Evolutionary conservation across 2,113 vertebrate genomes (phyloP), one percentile per base, ranked within the genome.

Genomic region (Sander lucioperca): DNA sequence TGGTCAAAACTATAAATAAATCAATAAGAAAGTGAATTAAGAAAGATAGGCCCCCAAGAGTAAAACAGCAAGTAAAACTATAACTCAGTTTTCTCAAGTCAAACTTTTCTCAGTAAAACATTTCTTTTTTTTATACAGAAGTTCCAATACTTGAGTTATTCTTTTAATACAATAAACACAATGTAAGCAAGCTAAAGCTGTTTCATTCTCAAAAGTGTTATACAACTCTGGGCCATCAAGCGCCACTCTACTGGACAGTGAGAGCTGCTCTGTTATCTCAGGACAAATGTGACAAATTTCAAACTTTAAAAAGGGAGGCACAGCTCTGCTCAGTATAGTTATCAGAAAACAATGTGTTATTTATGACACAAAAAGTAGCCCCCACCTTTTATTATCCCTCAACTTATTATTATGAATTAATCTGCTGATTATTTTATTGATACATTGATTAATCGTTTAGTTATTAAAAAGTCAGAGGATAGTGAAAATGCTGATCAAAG

Each of bases 11-110:
- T 47, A 66, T 63, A 43, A 57, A 77, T 74, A 16, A 67, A 78
- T 79, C 63, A 73, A 59, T 53, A 23, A 23, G 30, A 78, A 36
- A 74, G 30, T 43, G 2, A 43, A 39, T 39, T 39, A 39, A 9
- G 36, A 39, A 39, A 39, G 9, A 10, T 9, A 39, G 8, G 43
- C 56, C n/a, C 73, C 45, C n/a, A 25, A 83, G 75, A 67, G 51
- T 13, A 47, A 51, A 75, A 67, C 57, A 84, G 70, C 23, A 57
- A 74, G 56, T 33, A 50, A 82, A 77, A 39, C 48, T 58, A 58
- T 64, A 78, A 79, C 47, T 83, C 43, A 36, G 9, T 59, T 75
- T 73, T 66, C 45, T 75, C 45, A 33, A 67, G 23, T 27, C 0
- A 73, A 79, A 78, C 61, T 57, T 62, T 82, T 58, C 39, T 47